phyloP scores from a whole-genome alignment of 2,888 invertebrate species.

The Drosophila longiperda region DNA sequence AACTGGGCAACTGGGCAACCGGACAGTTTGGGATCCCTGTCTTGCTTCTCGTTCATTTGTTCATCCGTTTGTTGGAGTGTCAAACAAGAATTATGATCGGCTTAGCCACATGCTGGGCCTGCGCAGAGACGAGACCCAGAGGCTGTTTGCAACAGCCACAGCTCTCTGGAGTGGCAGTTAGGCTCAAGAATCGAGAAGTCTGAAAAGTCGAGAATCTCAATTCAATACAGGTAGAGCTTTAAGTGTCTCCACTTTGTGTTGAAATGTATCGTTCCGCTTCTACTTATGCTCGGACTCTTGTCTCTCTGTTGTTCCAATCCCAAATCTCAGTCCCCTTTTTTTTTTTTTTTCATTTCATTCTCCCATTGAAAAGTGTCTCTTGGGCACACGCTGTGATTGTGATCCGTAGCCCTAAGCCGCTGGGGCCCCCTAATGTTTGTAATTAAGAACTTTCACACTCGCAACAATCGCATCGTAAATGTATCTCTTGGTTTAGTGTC shows the following conservation, averaged over 20 bases:
- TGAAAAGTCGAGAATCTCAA: constrained; percentile 45
- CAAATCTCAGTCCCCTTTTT: background rate
- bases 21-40: constrained; percentile 55
- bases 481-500: constrained; percentile 76
- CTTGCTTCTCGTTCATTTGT: constrained; percentile 77
- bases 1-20: constrained; percentile 13
- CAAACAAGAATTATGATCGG: constrained; percentile 85
- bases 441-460: constrained; percentile 85
- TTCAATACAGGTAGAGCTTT: constrained; percentile 80
- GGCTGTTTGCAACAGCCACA: constrained; percentile 35
- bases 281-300: constrained; percentile 42
- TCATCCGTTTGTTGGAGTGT: constrained; percentile 81
- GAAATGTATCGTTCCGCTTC: constrained; percentile 74
- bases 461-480: constrained; percentile 83
- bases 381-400: constrained; percentile 75
- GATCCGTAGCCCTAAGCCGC: constrained; percentile 72
- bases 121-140: constrained; percentile 47
- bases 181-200: constrained; percentile 39
- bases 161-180: constrained; percentile 57
- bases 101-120: constrained; percentile 84
- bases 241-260: constrained; percentile 81
- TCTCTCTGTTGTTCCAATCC: constrained; percentile 34
- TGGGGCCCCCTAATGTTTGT: constrained; percentile 83
- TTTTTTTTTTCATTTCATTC: constrained; percentile 32
- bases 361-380: constrained; percentile 78